Conservation (phyloP, 2,888 invertebrate genomes). For the Drosophila maculinotata region DNA sequence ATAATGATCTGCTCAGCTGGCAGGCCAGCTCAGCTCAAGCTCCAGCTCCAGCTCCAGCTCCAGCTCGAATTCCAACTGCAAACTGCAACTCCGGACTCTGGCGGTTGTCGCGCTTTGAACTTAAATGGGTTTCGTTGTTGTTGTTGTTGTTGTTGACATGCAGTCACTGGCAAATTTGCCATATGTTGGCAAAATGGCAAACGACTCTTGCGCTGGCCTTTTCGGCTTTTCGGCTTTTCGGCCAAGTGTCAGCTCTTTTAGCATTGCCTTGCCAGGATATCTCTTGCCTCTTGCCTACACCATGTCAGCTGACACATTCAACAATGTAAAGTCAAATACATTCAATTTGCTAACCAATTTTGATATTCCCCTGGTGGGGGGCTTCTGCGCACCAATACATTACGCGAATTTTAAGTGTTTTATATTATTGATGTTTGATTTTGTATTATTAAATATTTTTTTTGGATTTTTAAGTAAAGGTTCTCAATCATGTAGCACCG, state of each 20-base stretch:
- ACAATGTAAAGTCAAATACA: constrained; percentile 24
- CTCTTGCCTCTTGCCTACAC: constrained; percentile 6
- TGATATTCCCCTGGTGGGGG: too few species aligned
- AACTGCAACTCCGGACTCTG: constrained; percentile 42
- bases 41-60: constrained; percentile 14
- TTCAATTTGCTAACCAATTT: not conserved
- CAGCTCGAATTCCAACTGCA: constrained; percentile 19
- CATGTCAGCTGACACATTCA: constrained; percentile 25
- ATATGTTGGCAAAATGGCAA: constrained; percentile 74
- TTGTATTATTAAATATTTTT: not conserved
- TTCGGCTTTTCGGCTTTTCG: constrained; percentile 19
- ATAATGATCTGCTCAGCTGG: constrained; percentile 65
- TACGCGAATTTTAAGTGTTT: not conserved
- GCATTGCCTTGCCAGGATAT: constrained; percentile 43
- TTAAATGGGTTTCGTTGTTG: constrained; percentile 64
- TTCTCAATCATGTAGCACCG: not conserved
- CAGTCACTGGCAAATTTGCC: constrained; percentile 70
- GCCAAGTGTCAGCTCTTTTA: constrained; percentile 56
- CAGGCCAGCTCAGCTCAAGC: constrained; percentile 25
- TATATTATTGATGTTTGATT: not conserved
- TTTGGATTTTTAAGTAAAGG: not conserved
- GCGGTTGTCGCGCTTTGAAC: constrained; percentile 78
- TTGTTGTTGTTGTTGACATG: constrained; percentile 44
- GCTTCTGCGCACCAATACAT: too few species aligned
- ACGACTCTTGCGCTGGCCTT: constrained; percentile 50